phyloP scores from a whole-genome alignment of 1,140 invertebrate genomes.

The Gonatopus flavifemur region DNA sequence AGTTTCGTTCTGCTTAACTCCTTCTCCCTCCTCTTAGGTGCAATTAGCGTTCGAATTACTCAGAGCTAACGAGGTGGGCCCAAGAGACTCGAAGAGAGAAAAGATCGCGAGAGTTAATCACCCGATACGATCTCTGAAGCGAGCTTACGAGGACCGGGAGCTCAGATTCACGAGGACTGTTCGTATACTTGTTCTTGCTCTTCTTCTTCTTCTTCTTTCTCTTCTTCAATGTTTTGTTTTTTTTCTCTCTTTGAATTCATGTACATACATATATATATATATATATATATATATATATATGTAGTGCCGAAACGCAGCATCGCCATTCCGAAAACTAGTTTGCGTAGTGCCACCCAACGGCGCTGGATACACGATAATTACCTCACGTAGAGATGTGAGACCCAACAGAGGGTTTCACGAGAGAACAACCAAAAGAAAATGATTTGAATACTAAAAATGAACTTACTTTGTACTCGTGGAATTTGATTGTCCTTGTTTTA shows the following conservation, averaged over 20 bases:
- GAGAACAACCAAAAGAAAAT: too few relatives aligned
- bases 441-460: conserved; percentile 16
- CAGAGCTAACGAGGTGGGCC: conserved; percentile 51
- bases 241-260: neutral
- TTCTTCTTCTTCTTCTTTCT: neutral
- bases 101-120: conserved; percentile 51
- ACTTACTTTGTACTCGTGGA: conserved; percentile 91
- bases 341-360: conserved; percentile 14
- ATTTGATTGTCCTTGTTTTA: conserved; percentile 92
- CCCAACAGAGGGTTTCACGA: too few relatives aligned
- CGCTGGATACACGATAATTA: conserved; percentile 20
- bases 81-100: conserved; percentile 21
- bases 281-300: too few relatives aligned
- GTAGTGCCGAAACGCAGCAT: conserved; percentile 13
- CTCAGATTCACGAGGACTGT: conserved; percentile 1
- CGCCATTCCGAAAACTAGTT: conserved; percentile 21
- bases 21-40: conserved; percentile 41
- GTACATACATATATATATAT: too few relatives aligned
- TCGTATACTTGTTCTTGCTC: neutral
- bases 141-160: neutral
- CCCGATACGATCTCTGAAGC: conserved; percentile 42
- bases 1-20: conserved; percentile 23
- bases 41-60: conserved; percentile 55
- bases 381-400: too few relatives aligned
- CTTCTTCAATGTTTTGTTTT: neutral